These are phyloP conservation scores for Selene dorsalis DNA, from an alignment of 2,797 vertebrate genomes.

Conservation along the genomic window DNA sequence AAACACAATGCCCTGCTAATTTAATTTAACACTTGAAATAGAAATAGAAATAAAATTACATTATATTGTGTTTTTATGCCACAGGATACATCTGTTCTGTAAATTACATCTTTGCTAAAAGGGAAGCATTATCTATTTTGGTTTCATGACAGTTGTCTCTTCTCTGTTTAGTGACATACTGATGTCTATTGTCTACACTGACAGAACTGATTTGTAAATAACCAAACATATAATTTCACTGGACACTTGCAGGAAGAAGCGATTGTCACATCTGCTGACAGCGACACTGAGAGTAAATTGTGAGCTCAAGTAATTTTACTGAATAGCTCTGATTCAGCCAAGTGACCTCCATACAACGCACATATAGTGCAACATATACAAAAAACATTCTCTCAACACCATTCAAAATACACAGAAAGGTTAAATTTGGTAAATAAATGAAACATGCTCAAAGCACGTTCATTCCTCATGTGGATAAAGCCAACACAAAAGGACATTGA, in stretches of 20 bases:
- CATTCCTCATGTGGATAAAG: too few relatives aligned
- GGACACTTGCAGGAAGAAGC: background rate
- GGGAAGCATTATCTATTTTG: background rate
- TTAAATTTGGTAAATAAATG: background rate
- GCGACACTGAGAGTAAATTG: background rate
- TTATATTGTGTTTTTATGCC: conserved; percentile 1
- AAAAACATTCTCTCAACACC: background rate
- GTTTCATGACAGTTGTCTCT: background rate
- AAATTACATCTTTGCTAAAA: background rate
- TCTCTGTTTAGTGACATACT: background rate
- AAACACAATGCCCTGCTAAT: background rate
- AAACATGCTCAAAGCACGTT: background rate
- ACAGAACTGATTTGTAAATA: background rate
- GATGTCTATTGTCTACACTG: background rate
- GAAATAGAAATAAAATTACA: background rate
- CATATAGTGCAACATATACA: too few relatives aligned
- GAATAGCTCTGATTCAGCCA: background rate
- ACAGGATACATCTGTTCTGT: conserved; percentile 3
- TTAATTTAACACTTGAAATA: conserved; percentile 11
- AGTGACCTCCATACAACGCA: background rate
- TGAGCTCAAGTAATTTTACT: background rate
- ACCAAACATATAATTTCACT: background rate
- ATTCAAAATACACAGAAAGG: background rate
- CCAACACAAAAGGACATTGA: background rate
- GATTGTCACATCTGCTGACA: background rate